phyloP scores from a whole-genome alignment of 1,140 invertebrate genomes.

The Penaeus japonicus region DNA sequence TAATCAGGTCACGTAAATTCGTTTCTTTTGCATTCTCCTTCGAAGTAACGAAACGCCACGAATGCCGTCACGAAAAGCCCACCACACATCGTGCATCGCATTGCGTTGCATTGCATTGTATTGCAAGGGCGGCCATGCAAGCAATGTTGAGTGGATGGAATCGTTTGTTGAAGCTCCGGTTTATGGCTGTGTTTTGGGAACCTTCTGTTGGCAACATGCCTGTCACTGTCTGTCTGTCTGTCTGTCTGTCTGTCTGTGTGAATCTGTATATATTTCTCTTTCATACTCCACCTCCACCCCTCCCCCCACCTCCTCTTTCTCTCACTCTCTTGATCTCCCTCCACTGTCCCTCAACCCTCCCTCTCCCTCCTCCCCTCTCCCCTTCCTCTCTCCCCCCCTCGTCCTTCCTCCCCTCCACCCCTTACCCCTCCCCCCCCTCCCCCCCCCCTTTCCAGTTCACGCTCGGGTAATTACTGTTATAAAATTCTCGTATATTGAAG shows the following conservation, averaged over 20 bases:
- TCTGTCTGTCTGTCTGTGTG: background rate
- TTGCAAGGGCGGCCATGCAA: no score
- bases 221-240: background rate
- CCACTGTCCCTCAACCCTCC: background rate
- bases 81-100: no score
- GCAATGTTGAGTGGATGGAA: background rate
- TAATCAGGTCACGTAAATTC: no score
- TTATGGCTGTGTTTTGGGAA: background rate
- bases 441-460: background rate
- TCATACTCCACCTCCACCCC: background rate
- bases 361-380: background rate
- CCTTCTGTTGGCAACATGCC: background rate
- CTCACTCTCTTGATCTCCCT: background rate
- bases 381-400: background rate
- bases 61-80: no score
- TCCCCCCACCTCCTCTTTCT: background rate
- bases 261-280: background rate
- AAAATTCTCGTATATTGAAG: background rate
- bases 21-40: no score
- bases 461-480: background rate
- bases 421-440: background rate
- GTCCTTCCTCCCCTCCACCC: background rate
- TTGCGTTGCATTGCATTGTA: no score
- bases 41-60: no score
- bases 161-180: no score